Conservation (phyloP, 2,113 vertebrate species). For the Microcebus lehilahytsara region DNA sequence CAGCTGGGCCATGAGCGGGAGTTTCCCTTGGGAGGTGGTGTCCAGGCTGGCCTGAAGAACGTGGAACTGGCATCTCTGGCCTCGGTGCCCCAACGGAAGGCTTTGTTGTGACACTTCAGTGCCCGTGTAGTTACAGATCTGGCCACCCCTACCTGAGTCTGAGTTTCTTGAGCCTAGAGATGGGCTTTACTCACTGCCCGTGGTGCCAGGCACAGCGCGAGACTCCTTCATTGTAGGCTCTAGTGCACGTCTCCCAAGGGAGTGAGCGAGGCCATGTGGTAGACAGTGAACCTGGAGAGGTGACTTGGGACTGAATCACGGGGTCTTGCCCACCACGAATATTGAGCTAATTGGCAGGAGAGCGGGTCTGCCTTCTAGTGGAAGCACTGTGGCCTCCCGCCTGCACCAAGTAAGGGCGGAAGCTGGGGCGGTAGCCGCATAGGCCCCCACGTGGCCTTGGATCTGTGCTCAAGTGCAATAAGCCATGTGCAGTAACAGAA, state of each 20-base stretch:
- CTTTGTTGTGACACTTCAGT: not conserved
- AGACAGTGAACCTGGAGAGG: not conserved
- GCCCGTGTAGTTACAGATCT: not conserved
- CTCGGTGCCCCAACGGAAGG: not conserved
- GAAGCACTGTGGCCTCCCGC: not conserved
- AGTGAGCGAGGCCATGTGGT: not conserved
- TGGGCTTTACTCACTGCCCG: not conserved
- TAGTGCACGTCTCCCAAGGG: not conserved
- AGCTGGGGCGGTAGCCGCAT: not conserved
- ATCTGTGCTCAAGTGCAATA: not conserved
- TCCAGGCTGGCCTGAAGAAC: not conserved
- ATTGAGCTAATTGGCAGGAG: not conserved
- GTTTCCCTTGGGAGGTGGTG: rapidly evolving
- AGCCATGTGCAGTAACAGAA: not conserved
- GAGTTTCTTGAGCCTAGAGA: not conserved
- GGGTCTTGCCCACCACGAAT: not conserved
- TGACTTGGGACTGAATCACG: not conserved
- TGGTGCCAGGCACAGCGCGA: not conserved
- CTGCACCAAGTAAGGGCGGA: not conserved
- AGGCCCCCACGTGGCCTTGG: rapidly evolving
- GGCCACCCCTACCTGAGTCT: not conserved
- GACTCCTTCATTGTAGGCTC: not conserved
- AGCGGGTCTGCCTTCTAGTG: not conserved
- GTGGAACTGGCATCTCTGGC: not conserved
- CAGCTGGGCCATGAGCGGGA: not conserved